phyloP scores from a whole-genome alignment of 2,888 invertebrate species.

The Pimpla rufipes region DNA sequence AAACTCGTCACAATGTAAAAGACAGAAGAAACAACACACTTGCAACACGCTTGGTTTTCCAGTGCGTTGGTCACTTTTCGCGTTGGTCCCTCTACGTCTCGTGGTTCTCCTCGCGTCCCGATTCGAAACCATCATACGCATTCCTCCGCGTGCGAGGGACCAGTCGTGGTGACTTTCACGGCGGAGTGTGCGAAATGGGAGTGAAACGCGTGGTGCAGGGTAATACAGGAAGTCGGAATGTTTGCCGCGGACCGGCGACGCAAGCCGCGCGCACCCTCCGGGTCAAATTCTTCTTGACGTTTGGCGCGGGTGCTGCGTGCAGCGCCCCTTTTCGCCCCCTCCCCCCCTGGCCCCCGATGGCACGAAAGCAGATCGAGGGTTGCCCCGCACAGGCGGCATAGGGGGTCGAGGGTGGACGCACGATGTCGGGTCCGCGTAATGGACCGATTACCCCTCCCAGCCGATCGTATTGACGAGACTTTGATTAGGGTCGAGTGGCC shows the following conservation, averaged over 20 bases:
- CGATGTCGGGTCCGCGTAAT: conserved; percentile 82
- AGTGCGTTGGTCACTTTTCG: no score
- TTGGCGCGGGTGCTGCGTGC: conserved; percentile 30
- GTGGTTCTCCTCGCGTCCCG: conserved; percentile 19
- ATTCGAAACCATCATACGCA: conserved; percentile 1
- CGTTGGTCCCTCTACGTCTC: no score
- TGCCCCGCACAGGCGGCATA: not conserved
- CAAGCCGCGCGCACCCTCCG: conserved; percentile 28
- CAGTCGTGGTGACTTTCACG: conserved; percentile 38
- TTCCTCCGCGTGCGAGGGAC: conserved; percentile 57
- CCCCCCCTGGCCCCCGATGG: no score
- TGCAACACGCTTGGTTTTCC: not conserved
- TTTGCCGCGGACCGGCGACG: conserved; percentile 56
- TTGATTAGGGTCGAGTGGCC: conserved; percentile 85
- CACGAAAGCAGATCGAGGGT: conserved; percentile 52
- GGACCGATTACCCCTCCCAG: conserved; percentile 84
- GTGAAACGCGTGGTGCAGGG: conserved; percentile 55
- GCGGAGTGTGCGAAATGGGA: conserved; percentile 53
- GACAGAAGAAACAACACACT: not conserved
- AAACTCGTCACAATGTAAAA: no score
- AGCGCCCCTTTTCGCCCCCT: not conserved
- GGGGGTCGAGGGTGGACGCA: conserved; percentile 80
- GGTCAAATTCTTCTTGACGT: conserved; percentile 61
- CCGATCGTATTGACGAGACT: conserved; percentile 85
- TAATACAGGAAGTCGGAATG: conserved; percentile 59